These are phyloP conservation scores for Apistogramma diplotaenia DNA, from an alignment of 2,113 vertebrate genomes.

Conservation along the genomic window DNA sequence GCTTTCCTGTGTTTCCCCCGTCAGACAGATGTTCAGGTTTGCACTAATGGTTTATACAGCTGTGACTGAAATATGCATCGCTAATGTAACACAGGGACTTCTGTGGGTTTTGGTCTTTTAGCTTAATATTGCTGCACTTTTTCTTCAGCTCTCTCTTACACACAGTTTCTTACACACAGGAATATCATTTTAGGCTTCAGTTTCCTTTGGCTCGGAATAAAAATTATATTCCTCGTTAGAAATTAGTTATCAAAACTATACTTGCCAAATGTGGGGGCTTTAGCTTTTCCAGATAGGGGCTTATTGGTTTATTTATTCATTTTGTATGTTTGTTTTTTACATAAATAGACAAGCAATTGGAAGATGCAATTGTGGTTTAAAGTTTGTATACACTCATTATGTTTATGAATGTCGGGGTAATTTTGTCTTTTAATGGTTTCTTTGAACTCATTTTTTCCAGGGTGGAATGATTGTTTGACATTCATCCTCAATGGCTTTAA, in stretches of 20 bases:
- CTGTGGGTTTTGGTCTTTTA: background rate
- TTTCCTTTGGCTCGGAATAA: rapidly evolving
- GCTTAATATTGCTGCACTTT: background rate
- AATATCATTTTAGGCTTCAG: no score
- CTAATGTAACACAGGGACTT: slow-evolving; percentile 55
- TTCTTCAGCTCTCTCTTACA: background rate
- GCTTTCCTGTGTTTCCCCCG: background rate
- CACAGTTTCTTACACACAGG: no score
- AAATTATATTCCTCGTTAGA: background rate
- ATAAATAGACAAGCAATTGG: background rate
- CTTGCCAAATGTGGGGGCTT: no score
- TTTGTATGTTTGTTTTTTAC: background rate
- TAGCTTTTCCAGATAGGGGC: background rate
- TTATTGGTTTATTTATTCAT: background rate
- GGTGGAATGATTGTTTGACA: no score
- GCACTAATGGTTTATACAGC: slow-evolving; percentile 52
- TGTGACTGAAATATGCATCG: slow-evolving; percentile 52
- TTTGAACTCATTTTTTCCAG: no score
- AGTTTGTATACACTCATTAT: background rate
- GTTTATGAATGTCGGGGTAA: rapidly evolving
- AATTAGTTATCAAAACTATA: no score
- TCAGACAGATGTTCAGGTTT: slow-evolving; percentile 63
- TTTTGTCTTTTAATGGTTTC: no score
- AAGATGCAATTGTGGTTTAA: background rate
- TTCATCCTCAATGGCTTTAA: no score